A percentile compares a stretch with the other conserved stretches of the same genome.
phyloP scores from a whole-genome alignment of 2,797 vertebrate genomes.

The Crenichthys baileyi region DNA sequence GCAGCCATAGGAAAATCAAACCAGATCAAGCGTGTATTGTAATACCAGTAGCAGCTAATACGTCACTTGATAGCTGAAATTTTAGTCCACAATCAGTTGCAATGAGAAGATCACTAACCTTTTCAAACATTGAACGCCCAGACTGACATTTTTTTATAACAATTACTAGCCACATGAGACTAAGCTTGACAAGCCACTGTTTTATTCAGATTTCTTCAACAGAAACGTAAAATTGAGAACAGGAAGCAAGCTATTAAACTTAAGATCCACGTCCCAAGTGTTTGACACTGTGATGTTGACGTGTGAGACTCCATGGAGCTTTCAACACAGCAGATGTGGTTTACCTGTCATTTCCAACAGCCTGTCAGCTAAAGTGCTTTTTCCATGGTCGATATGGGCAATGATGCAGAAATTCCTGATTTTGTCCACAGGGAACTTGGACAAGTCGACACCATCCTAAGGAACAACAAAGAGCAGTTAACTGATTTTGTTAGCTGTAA shows the following conservation, averaged over 20 bases:
- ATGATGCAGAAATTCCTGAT: constrained; percentile 97
- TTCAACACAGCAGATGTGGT: not conserved
- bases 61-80: too few species aligned
- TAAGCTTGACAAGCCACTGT: too few species aligned
- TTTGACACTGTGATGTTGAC: not conserved
- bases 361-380: constrained; percentile 96
- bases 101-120: too few species aligned
- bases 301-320: not conserved
- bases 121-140: too few species aligned
- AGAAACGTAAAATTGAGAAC: not conserved
- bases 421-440: constrained; percentile 86
- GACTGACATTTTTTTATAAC: too few species aligned
- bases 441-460: constrained; percentile 86
- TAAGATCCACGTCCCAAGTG: not conserved
- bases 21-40: too few species aligned
- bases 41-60: too few species aligned
- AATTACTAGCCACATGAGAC: too few species aligned
- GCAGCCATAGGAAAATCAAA: not conserved
- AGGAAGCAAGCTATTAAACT: not conserved
- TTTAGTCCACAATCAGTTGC: too few species aligned
- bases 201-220: too few species aligned
- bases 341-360: constrained; percentile 94
- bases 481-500: not conserved
- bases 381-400: constrained; percentile 98
- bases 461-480: constrained; percentile 8